Base-by-base conservation (phyloP, 2,797 vertebrate species). In the Myotis findleyi region DNA sequence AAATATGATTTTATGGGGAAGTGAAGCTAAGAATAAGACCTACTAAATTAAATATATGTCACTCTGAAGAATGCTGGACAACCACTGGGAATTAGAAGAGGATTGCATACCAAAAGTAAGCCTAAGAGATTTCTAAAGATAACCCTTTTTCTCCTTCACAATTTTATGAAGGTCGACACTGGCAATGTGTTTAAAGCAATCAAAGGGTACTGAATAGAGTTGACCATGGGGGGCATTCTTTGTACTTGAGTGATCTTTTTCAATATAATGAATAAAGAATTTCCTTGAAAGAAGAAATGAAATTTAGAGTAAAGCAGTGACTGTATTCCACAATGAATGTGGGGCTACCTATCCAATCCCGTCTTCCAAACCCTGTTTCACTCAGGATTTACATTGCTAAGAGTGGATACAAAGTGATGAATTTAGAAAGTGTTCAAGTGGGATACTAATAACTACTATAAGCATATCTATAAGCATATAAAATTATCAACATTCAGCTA, bases 301-400 rank as follows among this genome's bases (percentile, higher is more conserved):
- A 83, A 87, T 77, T 91, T 83, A 21, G 13, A 82, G 38, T 82
- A 38, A 91, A 87, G 51, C 23, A 64, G 9, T 95, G 55, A 72
- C 44, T 20, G 2, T 76, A 81, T 38, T 87, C n/a, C 20, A 62
- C 47, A 64, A 69, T 59, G 36, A 66, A 41, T 68, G 11, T n/a
- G 11, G 14, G 71, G 27, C 14, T 88, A 77, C 47, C 66, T 66
- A 72, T 87, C 17, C 13, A 27, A 72, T 83, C 17, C 21, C 21
- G 36, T 72, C 41, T 90, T 53, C 17, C 41, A 69, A 69, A 75
- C 2, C 21, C 16, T 36, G 23, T n/a, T 87, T 87, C 11, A 87
- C 13, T 33, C 9, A 64, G n/a, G 10, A 57, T 47, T 47, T 76
- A 62, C 12, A 38, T 12, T 76, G 30, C 14, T 55, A 21, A 72